Base-by-base conservation (phyloP, 1,140 invertebrate species). In the Dinoponera quadriceps region DNA sequence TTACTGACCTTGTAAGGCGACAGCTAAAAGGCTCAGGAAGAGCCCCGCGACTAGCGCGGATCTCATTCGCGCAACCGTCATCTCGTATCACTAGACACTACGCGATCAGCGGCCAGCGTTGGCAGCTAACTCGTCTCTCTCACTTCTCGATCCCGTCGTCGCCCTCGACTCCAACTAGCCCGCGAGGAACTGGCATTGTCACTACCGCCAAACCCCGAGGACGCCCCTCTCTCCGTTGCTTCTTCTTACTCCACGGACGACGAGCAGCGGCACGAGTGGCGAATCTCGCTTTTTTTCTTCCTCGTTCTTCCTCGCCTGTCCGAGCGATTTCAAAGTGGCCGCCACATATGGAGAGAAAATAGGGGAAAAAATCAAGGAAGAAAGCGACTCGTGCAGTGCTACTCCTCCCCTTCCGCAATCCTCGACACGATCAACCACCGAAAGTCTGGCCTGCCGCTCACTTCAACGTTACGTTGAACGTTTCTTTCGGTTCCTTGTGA, bases 21-120 rank as follows among this genome's bases (percentile, higher is more conserved):
- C 85, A 88, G 91, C 91, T 92, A 93, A 90, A 90, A 94, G 88
- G 88, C 90, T 87, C 75, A 94, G 83, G 82, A 94, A 90, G 89
- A 94, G 92, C 91, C 92, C 92, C 91, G 92, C 88, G 84, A 92
- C 81, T 80, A 92, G 87, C 89, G 91, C 90, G 92, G 93, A 90
- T 92, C 93, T 93, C 91, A 91, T 88, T 84, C 91, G 90, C 90
- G 93, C 93, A 92, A 91, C 93, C 93, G 91, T 94, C 94, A 94
- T 94, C 88, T 90, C 90, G 92, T 90, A 92, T 89, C 90, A 92
- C 91, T 91, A 90, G 85, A 88, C 92, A 92, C 91, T 91, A 91
- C 91, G 86, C 91, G 91, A 93, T 92, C 87, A 92, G 92, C 92
- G 65, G 75, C 75, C 92, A 92, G 91, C 84, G 87, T 86, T 91